phyloP scores from a whole-genome alignment of 2,113 vertebrate genomes.

The Lates calcarifer region DNA sequence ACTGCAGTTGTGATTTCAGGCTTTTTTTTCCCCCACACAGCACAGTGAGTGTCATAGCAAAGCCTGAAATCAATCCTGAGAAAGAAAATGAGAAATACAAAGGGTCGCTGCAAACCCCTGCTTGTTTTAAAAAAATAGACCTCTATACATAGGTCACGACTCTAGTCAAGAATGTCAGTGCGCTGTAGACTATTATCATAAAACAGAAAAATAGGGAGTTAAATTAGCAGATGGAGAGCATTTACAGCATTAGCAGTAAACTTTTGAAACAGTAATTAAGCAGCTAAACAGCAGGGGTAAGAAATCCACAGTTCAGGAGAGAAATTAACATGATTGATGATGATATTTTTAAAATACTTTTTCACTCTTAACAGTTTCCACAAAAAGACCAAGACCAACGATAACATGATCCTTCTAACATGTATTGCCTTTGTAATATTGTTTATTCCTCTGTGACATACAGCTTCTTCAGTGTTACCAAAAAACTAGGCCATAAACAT shows the following conservation, averaged over 20 bases:
- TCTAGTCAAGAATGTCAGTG: background rate
- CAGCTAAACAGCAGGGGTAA: background rate
- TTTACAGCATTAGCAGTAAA: background rate
- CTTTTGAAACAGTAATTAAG: too few species aligned
- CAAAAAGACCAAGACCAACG: background rate
- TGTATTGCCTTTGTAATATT: background rate
- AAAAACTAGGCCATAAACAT: background rate
- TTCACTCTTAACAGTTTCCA: background rate
- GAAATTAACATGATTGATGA: background rate
- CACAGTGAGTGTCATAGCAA: constrained; percentile 1
- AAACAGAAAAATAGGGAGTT: background rate
- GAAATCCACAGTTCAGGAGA: background rate
- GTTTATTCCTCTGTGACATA: background rate
- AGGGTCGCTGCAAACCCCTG: background rate
- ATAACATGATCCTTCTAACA: background rate
- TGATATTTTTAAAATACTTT: background rate
- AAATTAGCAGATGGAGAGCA: background rate
- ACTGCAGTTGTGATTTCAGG: constrained; percentile 19
- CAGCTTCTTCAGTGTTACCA: background rate
- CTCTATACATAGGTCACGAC: background rate
- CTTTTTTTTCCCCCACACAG: constrained; percentile 15
- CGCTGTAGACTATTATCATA: background rate
- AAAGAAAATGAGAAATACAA: constrained; percentile 31
- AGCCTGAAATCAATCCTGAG: constrained; percentile 39
- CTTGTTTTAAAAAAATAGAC: background rate